These are phyloP conservation scores for Calameuta idolon DNA, from an alignment of 2,888 invertebrate species.

Conservation along the genomic window DNA sequence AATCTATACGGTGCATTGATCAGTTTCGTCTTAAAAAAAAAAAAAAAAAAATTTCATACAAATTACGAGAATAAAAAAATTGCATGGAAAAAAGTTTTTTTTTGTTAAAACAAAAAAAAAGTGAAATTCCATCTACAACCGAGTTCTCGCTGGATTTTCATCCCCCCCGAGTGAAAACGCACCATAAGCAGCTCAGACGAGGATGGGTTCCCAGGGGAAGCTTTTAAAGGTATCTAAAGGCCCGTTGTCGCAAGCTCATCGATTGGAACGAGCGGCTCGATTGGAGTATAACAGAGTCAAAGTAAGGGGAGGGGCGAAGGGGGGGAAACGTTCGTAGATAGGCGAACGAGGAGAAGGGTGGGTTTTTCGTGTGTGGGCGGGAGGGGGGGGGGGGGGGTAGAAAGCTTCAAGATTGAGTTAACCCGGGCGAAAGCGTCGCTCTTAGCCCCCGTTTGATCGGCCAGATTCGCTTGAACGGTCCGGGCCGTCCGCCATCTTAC, in stretches of 20 bases:
- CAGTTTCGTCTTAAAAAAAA: neutral
- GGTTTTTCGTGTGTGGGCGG: neutral
- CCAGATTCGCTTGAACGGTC: slow-evolving; percentile 66
- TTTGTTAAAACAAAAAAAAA: neutral
- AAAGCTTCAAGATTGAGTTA: slow-evolving; percentile 60
- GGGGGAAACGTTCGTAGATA: slow-evolving; percentile 18
- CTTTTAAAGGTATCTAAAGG: slow-evolving; percentile 56
- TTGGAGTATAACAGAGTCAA: slow-evolving; percentile 3
- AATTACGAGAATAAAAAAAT: neutral
- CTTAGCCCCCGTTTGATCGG: slow-evolving; percentile 67
- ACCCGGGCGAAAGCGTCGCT: slow-evolving; percentile 64
- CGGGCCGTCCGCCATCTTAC: slow-evolving; percentile 47
- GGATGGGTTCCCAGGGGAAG: neutral
- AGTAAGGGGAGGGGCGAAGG: slow-evolving; percentile 17
- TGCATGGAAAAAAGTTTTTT: neutral
- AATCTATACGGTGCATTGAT: neutral
- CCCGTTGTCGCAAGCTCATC: slow-evolving; percentile 60
- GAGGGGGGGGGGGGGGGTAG: slow-evolving; percentile 21
- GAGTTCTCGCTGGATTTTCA: neutral
- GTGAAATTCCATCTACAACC: neutral
- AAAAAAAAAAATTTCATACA: neutral
- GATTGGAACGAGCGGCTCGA: slow-evolving; percentile 59
- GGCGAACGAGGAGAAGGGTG: slow-evolving; percentile 18
- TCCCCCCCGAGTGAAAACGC: neutral
- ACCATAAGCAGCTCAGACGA: neutral